Percentiles rank a stretch among this genome's conserved stretches.
Evolutionary conservation across 1,140 invertebrate species (phyloP).

Genomic region (Andricus grossulariae): DNA sequence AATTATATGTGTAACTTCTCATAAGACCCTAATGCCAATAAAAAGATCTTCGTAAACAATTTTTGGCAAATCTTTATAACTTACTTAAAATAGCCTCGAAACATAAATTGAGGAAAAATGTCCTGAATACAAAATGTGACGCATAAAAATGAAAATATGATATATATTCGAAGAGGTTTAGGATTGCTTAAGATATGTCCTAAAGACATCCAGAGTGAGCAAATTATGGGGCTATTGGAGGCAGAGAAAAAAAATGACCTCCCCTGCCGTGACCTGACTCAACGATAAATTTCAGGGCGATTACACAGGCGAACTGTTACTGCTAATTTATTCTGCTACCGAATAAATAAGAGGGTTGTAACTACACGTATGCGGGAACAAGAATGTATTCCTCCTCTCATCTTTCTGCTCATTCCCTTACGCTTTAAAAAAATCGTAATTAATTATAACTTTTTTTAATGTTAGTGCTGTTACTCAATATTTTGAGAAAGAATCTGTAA

Average conservation of each 20-base stretch:
- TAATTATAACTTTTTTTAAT: no score
- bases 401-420: background rate
- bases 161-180: background rate
- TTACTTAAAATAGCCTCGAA: background rate
- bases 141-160: background rate
- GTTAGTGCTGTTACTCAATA: no score
- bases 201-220: background rate
- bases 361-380: constrained; percentile 24
- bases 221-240: constrained; percentile 8
- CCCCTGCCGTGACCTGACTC: constrained; percentile 47
- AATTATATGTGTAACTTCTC: no score
- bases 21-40: no score
- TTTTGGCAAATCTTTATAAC: no score
- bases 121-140: background rate
- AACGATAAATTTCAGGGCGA: constrained; percentile 58
- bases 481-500: no score
- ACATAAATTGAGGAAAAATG: background rate
- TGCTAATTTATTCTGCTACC: constrained; percentile 63
- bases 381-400: constrained; percentile 4
- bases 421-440: no score
- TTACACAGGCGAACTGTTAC: constrained; percentile 58
- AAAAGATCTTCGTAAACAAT: no score
- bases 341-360: constrained; percentile 48
- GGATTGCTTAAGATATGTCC: background rate
- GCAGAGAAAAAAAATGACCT: constrained; percentile 18